Conservation (phyloP, 2,797 vertebrate genomes). For the Borostomias antarcticus region DNA sequence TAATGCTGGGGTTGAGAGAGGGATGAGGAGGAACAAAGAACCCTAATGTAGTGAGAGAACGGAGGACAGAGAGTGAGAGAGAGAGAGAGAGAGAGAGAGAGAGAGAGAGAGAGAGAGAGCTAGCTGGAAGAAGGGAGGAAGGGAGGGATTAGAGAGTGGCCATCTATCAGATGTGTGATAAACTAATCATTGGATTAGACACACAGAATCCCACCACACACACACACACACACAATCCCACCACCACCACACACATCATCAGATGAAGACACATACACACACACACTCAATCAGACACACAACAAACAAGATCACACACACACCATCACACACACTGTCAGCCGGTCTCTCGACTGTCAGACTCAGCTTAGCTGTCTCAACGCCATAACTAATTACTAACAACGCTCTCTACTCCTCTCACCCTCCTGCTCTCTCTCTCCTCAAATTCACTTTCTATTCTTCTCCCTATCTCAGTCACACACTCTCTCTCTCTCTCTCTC, state of each 20-base stretch:
- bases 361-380: background rate
- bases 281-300: no score
- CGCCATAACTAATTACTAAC: background rate
- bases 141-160: constrained; percentile 20
- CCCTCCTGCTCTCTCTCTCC: background rate
- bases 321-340: no score
- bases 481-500: background rate
- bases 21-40: no score
- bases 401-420: background rate
- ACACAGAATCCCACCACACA: no score
- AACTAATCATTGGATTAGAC: constrained; percentile 24
- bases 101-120: background rate
- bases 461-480: background rate
- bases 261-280: no score
- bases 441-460: constrained; percentile 8
- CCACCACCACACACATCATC: no score
- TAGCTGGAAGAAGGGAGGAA: constrained; percentile 1
- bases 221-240: no score
- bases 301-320: no score
- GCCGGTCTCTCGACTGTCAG: no score
- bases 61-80: background rate
- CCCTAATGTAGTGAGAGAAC: no score
- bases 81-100: constrained; percentile 26
- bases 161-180: constrained; percentile 49
- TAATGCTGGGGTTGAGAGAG: no score